A percentile compares a stretch with the other conserved stretches of the same genome.
Conservation (phyloP, 1,140 invertebrate species). For the Plutomurus gul region DNA sequence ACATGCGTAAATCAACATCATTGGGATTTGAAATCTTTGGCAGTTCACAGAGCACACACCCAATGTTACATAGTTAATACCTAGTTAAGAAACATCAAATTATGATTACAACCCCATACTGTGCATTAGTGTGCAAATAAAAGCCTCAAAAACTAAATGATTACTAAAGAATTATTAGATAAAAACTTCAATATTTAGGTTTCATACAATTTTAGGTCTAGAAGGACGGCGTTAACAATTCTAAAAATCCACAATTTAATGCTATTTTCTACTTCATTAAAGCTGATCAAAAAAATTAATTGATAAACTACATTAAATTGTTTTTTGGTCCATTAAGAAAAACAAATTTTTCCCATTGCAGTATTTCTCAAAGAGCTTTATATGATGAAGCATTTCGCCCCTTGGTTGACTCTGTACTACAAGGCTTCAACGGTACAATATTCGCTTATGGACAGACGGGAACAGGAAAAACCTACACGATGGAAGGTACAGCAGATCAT, state of each 20-base stretch:
- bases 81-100: no score
- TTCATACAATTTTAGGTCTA: no score
- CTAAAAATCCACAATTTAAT: neutral
- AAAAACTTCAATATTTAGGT: neutral
- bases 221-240: no score
- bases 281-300: neutral
- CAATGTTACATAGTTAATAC: no score
- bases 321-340: neutral
- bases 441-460: constrained; percentile 95
- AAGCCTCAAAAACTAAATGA: no score
- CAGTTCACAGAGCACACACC: no score
- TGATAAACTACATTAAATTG: neutral
- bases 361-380: constrained; percentile 75
- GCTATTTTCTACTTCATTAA: no score
- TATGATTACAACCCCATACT: no score
- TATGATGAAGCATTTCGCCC: constrained; percentile 96
- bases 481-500: constrained; percentile 73
- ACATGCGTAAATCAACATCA: no score
- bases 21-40: no score
- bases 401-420: constrained; percentile 92
- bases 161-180: neutral
- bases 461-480: constrained; percentile 95
- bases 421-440: constrained; percentile 95
- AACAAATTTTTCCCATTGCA: neutral
- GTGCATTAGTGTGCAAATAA: no score